These are phyloP conservation scores for Ectemnius continuus DNA, from an alignment of 2,888 invertebrate species.

Conservation along the genomic window DNA sequence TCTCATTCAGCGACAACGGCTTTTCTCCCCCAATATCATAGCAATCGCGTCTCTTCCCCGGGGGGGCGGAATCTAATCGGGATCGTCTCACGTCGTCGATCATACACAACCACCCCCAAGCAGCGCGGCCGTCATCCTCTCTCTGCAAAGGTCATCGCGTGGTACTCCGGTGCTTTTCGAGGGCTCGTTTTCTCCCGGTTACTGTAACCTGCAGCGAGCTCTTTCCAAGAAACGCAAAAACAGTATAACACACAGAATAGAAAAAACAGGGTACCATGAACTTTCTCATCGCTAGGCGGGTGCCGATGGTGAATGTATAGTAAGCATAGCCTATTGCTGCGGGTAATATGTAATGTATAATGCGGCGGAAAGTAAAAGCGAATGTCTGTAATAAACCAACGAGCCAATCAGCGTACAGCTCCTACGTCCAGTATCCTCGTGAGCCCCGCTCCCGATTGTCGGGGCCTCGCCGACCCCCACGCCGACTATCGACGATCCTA, in stretches of 20 bases:
- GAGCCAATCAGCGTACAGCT: conserved; percentile 78
- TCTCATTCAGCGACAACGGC: no score
- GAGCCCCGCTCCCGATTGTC: conserved; percentile 61
- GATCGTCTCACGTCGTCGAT: neutral
- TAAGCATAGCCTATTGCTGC: conserved; percentile 75
- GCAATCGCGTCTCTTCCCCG: no score
- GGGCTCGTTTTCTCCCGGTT: conserved; percentile 2
- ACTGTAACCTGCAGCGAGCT: conserved; percentile 16
- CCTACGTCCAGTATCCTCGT: conserved; percentile 70
- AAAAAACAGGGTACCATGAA: conserved; percentile 36
- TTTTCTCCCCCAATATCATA: no score
- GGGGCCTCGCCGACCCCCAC: conserved; percentile 61
- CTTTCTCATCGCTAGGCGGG: conserved; percentile 74
- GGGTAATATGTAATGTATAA: conserved; percentile 69
- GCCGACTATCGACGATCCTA: conserved; percentile 45
- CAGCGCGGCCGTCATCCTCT: neutral
- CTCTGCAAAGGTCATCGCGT: neutral
- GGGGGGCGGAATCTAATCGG: no score
- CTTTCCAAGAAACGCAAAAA: conserved; percentile 20
- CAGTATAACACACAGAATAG: conserved; percentile 26
- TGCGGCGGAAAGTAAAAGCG: conserved; percentile 74
- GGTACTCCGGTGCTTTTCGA: neutral
- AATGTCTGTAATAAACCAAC: conserved; percentile 77
- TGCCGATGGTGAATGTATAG: conserved; percentile 71
- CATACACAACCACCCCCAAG: neutral